phyloP scores from a whole-genome alignment of 2,113 vertebrate species.

The Mus pahari region DNA sequence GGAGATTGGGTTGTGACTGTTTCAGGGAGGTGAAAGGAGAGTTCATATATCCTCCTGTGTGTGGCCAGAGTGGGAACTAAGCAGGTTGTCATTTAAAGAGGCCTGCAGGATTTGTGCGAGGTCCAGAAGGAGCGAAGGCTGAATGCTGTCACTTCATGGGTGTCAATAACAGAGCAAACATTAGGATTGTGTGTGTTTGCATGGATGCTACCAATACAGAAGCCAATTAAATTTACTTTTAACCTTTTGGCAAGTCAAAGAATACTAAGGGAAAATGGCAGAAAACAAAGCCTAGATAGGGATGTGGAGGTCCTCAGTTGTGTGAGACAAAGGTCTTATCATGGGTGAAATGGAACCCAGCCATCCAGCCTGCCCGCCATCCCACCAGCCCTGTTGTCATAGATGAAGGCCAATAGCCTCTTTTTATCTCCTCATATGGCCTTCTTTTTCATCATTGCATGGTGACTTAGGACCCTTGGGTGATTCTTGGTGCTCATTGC shows the following conservation, averaged over 20 bases:
- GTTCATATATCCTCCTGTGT: neutral
- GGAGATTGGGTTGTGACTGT: neutral
- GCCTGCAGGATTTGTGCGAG: neutral
- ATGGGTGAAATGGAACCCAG: neutral
- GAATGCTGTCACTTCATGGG: neutral
- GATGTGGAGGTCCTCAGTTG: neutral
- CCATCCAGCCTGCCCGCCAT: neutral
- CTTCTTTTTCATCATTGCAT: neutral
- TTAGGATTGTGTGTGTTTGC: neutral
- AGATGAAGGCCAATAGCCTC: too few relatives aligned
- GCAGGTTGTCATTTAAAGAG: neutral
- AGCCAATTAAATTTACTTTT: conserved; percentile 19
- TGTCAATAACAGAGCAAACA: neutral
- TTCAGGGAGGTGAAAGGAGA: neutral
- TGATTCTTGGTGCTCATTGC: neutral
- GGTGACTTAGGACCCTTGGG: neutral
- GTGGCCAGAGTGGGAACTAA: neutral
- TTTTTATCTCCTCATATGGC: neutral
- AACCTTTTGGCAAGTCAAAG: conserved; percentile 29
- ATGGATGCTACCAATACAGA: neutral
- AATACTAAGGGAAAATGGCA: neutral
- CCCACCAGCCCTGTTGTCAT: neutral
- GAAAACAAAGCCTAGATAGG: neutral
- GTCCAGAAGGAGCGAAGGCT: neutral
- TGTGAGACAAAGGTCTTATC: neutral